Evolutionary conservation across 2,113 vertebrate species (phyloP).

Genomic region (Hippocampus barbouri): DNA sequence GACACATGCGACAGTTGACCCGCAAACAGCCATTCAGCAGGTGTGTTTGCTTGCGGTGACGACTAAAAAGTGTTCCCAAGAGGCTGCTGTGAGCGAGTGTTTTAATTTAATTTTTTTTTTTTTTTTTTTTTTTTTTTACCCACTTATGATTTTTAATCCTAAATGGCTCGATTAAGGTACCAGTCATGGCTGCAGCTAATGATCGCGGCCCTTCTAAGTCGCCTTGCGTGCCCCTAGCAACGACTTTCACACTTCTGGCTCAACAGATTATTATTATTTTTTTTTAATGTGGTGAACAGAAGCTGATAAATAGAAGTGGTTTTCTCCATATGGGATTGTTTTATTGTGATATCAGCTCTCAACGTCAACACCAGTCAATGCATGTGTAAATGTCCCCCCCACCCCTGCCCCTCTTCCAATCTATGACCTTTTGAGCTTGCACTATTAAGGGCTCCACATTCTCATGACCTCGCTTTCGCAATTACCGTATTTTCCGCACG

Average conservation of each 20-base stretch:
- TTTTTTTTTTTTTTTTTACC: too few species aligned
- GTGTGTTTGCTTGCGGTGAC: conserved; percentile 1
- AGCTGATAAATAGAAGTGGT: background rate
- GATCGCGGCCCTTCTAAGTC: background rate
- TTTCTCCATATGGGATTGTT: background rate
- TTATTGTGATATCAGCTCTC: conserved; percentile 8
- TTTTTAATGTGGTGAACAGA: background rate
- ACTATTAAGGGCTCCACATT: conserved; percentile 8
- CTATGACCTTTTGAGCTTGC: background rate
- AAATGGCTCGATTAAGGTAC: background rate
- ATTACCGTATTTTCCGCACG: too few species aligned
- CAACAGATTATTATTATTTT: background rate
- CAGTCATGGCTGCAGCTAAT: background rate
- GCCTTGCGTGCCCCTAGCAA: background rate
- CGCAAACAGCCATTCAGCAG: background rate
- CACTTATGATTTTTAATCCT: background rate
- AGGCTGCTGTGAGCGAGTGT: background rate
- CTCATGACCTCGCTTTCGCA: conserved; percentile 5
- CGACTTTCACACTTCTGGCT: background rate
- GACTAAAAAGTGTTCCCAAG: background rate
- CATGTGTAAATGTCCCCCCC: background rate
- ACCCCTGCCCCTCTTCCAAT: background rate
- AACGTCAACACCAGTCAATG: too few species aligned
- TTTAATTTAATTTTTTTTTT: background rate
- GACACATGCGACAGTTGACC: background rate